Evolutionary conservation across 2,113 vertebrate genomes (phyloP).

Genomic region (Dipodomys merriami): DNA sequence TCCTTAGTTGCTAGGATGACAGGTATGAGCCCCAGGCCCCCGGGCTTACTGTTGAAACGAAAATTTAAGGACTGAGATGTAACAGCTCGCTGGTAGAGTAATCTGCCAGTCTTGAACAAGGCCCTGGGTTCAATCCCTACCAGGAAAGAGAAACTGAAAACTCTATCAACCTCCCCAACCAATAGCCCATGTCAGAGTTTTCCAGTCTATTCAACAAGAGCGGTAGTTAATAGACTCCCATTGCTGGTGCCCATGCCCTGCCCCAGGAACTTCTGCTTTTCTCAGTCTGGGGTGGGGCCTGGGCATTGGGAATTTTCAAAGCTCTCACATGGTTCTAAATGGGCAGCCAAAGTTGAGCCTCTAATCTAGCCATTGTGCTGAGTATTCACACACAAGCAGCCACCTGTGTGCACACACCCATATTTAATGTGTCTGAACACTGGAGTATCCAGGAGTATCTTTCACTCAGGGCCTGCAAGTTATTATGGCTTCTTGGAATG

Average conservation of each 20-base stretch:
- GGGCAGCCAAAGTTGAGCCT: neutral
- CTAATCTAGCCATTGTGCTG: neutral
- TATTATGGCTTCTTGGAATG: slow-evolving; percentile 25
- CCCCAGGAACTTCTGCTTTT: neutral
- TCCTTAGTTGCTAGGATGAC: too few relatives aligned
- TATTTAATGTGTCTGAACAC: neutral
- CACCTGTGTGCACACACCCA: neutral
- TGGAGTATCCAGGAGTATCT: neutral
- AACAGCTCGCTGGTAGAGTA: neutral
- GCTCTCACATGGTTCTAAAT: neutral
- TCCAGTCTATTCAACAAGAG: neutral
- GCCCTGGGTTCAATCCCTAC: neutral
- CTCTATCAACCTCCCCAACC: neutral
- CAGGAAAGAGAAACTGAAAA: neutral
- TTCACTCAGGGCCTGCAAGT: slow-evolving; percentile 31
- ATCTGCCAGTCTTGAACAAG: neutral
- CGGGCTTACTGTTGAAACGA: neutral
- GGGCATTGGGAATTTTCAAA: neutral
- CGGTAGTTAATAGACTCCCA: neutral
- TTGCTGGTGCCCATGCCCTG: neutral
- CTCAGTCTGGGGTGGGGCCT: neutral
- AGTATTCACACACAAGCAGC: neutral
- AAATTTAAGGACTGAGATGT: neutral
- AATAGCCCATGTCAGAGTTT: neutral
- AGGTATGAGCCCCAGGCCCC: too few relatives aligned